Evolutionary conservation across 2,113 vertebrate genomes (phyloP).

Genomic region (Carassius auratus): DNA sequence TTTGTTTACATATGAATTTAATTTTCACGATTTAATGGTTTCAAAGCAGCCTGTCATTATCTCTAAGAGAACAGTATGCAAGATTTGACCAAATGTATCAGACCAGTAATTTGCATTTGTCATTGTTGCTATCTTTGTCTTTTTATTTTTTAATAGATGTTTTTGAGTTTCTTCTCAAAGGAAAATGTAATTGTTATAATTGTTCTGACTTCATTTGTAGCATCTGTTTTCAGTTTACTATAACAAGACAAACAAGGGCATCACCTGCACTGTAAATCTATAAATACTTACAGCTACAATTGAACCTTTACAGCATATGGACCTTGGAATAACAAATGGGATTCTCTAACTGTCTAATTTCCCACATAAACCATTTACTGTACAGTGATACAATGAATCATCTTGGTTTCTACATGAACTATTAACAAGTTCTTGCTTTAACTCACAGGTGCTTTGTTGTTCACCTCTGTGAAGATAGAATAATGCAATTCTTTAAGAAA

Average conservation of each 20-base stretch:
- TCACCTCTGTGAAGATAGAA: no score
- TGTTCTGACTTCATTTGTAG: constrained; percentile 17
- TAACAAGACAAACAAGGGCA: constrained; percentile 26
- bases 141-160: not conserved
- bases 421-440: not conserved
- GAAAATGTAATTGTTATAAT: not conserved
- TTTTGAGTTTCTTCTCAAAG: not conserved
- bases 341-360: not conserved
- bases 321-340: constrained; percentile 9
- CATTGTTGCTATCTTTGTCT: constrained; percentile 56
- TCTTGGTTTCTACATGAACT: not conserved
- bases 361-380: constrained; percentile 3
- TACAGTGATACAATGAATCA: not conserved
- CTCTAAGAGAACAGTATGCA: constrained; percentile 69
- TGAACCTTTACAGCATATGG: not conserved
- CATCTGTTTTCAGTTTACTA: constrained; percentile 54
- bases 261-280: not conserved
- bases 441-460: not conserved
- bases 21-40: constrained; percentile 60
- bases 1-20: constrained; percentile 63
- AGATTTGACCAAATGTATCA: constrained; percentile 64
- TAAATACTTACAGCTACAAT: not conserved
- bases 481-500: not conserved
- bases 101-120: constrained; percentile 71
- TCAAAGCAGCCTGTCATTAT: constrained; percentile 69